These are phyloP conservation scores for Natator depressus DNA, from an alignment of 2,113 vertebrate genomes.

Conservation along the genomic window DNA sequence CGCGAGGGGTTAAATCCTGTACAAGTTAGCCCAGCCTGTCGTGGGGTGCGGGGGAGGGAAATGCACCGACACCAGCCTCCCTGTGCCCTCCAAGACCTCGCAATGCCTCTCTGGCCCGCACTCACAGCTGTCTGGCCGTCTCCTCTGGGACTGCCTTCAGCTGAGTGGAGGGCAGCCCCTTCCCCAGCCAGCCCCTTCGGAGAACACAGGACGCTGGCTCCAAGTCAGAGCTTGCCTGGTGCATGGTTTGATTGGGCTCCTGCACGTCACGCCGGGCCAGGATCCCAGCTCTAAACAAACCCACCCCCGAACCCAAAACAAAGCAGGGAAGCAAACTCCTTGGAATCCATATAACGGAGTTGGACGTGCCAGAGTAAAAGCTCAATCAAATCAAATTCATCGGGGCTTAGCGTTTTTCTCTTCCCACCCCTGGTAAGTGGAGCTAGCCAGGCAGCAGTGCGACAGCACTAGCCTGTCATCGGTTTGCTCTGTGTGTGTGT, in stretches of 20 bases:
- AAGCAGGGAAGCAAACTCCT: background rate
- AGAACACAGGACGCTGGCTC: background rate
- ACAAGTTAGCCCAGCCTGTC: background rate
- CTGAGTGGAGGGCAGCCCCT: no score
- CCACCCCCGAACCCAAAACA: background rate
- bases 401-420: background rate
- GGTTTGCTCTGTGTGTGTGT: background rate
- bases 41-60: background rate
- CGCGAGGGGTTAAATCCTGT: background rate
- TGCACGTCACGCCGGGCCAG: background rate
- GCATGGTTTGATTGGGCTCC: background rate
- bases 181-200: background rate
- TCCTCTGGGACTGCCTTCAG: no score
- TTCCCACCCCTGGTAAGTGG: background rate
- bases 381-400: slow-evolving; percentile 8
- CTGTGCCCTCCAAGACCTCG: background rate
- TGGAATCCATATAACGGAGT: background rate
- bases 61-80: background rate
- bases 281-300: slow-evolving; percentile 13
- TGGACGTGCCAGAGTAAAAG: no score
- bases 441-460: background rate
- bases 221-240: background rate
- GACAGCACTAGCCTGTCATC: no score
- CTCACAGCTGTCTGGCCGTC: no score
- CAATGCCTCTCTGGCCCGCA: no score